Conservation (phyloP, 2,113 vertebrate genomes). For the Saguinus imperator region DNA sequence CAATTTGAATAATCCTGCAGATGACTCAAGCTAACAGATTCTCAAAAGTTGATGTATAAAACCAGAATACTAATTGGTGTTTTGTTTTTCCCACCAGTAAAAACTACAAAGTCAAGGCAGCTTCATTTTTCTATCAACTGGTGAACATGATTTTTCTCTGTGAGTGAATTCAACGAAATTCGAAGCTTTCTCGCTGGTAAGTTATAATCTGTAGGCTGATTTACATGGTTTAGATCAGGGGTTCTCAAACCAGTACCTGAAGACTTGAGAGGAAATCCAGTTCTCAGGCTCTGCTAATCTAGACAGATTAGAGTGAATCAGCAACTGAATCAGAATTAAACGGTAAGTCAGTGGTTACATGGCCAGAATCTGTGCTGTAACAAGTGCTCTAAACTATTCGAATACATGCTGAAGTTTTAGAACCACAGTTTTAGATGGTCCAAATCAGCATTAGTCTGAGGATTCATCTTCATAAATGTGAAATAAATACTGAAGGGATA, state of each 20-base stretch:
- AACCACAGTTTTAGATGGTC: not conserved
- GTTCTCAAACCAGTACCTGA: not conserved
- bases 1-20: not conserved
- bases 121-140: not conserved
- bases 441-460: not conserved
- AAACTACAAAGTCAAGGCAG: not conserved
- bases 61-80: not conserved
- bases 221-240: not conserved
- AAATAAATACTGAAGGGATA: not conserved
- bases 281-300: not conserved
- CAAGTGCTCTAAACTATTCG: not conserved
- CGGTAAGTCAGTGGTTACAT: not conserved
- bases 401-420: not conserved
- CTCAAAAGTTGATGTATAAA: not conserved
- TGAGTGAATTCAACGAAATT: not conserved
- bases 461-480: not conserved
- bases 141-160: not conserved
- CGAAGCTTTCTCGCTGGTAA: not conserved
- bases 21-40: not conserved
- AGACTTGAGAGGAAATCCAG: not conserved
- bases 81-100: not conserved
- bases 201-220: not conserved
- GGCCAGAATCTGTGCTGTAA: not conserved
- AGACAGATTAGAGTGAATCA: not conserved
- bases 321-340: not conserved